A percentile compares a stretch with the other conserved stretches of the same genome.
Evolutionary conservation across 2,113 vertebrate species (phyloP).

Genomic region (Furnarius figulus): DNA sequence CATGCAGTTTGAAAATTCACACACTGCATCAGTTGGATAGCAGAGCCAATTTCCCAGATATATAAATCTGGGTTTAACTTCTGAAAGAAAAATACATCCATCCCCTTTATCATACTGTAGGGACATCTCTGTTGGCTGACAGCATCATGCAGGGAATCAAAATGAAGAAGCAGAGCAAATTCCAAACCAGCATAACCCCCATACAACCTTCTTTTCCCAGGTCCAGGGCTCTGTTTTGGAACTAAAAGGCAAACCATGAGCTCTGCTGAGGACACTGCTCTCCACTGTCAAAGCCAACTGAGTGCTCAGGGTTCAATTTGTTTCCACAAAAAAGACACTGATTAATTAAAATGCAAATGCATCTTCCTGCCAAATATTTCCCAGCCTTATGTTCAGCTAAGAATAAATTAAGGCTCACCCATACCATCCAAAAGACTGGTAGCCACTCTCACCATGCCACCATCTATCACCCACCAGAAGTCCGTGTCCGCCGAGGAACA

Average conservation of each 20-base stretch:
- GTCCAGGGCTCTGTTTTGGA: not conserved
- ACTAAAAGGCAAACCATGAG: not conserved
- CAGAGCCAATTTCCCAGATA: not conserved
- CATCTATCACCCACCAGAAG: not conserved
- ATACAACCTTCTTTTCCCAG: not conserved
- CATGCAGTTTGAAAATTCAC: not conserved
- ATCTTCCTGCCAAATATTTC: conserved; percentile 40
- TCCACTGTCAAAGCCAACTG: not conserved
- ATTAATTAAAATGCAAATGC: conserved; percentile 47
- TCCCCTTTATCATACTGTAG: not conserved
- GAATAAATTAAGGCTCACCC: not conserved
- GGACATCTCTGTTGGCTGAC: not conserved
- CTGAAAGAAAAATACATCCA: not conserved
- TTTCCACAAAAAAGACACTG: not conserved
- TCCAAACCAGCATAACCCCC: not conserved
- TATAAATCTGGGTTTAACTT: conserved; percentile 6
- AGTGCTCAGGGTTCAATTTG: not conserved
- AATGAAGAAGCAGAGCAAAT: not conserved
- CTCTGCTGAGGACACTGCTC: not conserved
- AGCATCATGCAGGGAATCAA: not conserved
- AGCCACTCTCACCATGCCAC: not conserved
- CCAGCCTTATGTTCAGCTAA: conserved; percentile 50
- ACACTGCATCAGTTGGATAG: not conserved
- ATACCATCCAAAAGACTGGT: not conserved
- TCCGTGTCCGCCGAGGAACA: not conserved